phyloP scores from a whole-genome alignment of 2,113 vertebrate genomes.

The Hemicordylus capensis region DNA sequence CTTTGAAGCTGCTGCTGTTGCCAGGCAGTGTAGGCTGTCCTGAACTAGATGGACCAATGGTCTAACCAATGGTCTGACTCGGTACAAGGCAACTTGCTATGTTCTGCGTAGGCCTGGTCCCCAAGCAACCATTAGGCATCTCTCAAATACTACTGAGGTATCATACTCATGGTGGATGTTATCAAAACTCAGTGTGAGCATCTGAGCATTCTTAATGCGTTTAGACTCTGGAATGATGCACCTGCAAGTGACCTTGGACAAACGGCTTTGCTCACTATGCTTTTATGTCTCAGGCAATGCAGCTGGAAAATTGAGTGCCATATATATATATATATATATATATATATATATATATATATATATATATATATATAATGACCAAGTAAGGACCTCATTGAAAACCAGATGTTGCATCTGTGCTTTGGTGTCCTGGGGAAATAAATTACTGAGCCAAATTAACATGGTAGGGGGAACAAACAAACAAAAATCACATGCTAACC shows the following conservation, averaged over 20 bases:
- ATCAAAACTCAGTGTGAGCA: conserved; percentile 28
- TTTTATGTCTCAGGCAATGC: conserved; percentile 46
- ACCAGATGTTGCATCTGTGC: conserved; percentile 39
- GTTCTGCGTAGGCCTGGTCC: not conserved
- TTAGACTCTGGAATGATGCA: not conserved
- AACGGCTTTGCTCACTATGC: conserved; percentile 19
- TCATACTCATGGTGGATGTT: not conserved
- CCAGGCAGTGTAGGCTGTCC: too few species aligned
- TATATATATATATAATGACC: not conserved
- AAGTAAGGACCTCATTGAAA: conserved; percentile 54
- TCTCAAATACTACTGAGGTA: not conserved
- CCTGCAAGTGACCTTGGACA: conserved; percentile 30
- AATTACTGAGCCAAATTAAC: conserved; percentile 52
- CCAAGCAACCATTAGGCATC: not conserved
- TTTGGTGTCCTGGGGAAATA: conserved; percentile 37
- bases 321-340: not conserved
- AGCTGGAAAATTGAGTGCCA: conserved; percentile 24
- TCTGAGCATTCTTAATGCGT: conserved; percentile 30
- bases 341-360: conserved; percentile 24
- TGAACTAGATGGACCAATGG: too few species aligned
- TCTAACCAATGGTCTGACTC: too few species aligned
- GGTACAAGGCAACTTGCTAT: too few species aligned
- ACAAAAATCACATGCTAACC: not conserved
- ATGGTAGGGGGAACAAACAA: conserved; percentile 2
- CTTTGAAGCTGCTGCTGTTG: too few species aligned